phyloP scores from a whole-genome alignment of 2,888 invertebrate genomes.

The Zaprionus bogoriensis region DNA sequence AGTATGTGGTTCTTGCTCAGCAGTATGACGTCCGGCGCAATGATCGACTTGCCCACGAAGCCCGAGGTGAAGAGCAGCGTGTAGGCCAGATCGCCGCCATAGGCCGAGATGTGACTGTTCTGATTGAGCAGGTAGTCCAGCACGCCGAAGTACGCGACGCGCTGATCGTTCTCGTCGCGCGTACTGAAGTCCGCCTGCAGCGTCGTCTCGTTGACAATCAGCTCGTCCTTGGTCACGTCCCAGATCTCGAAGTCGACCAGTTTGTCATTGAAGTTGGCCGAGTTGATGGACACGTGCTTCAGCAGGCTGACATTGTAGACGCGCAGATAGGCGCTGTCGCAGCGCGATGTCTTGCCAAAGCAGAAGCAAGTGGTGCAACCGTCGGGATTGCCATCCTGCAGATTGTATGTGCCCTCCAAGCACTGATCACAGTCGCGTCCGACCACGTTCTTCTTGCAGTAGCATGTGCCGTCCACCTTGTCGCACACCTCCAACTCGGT shows the following conservation, averaged over 20 bases:
- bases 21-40: conserved; percentile 92
- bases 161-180: conserved; percentile 72
- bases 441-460: conserved; percentile 90
- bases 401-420: conserved; percentile 93
- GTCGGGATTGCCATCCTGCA: conserved; percentile 91
- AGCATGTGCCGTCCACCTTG: conserved; percentile 87
- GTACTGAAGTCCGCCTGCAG: conserved; percentile 80
- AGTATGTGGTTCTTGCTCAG: conserved; percentile 88
- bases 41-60: conserved; percentile 85
- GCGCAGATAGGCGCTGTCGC: conserved; percentile 89
- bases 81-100: conserved; percentile 93
- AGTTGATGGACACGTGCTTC: conserved; percentile 74
- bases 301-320: conserved; percentile 82
- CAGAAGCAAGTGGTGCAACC: conserved; percentile 99
- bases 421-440: conserved; percentile 93
- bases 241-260: conserved; percentile 75
- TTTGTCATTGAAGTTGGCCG: conserved; percentile 67
- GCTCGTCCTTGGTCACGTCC: conserved; percentile 71
- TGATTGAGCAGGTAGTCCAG: conserved; percentile 81
- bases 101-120: conserved; percentile 91
- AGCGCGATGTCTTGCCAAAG: conserved; percentile 95
- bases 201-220: conserved; percentile 81
- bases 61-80: conserved; percentile 88
- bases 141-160: conserved; percentile 81
- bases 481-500: conserved; percentile 95